Evolutionary conservation across 2,888 invertebrate species (phyloP).

Genomic region (Trachelus stipa): DNA sequence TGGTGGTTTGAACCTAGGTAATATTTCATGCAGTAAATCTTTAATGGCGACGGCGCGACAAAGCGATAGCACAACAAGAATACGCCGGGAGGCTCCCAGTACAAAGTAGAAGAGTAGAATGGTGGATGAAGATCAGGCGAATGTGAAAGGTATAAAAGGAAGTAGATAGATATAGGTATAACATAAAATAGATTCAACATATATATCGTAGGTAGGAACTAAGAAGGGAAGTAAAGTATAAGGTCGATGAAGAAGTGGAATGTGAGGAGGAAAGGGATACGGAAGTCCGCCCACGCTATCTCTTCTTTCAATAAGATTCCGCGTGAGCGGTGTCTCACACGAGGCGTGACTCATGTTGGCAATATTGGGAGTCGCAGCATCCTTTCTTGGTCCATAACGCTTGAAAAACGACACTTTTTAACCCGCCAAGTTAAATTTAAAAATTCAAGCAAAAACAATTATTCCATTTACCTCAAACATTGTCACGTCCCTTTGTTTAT

Average conservation of each 20-base stretch:
- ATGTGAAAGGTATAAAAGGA: too few species aligned
- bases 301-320: slow-evolving; percentile 52
- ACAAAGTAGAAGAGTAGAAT: slow-evolving; percentile 27
- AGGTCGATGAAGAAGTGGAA: too few species aligned
- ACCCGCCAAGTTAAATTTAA: too few species aligned
- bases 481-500: too few species aligned
- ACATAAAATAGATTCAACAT: too few species aligned
- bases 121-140: slow-evolving; percentile 26
- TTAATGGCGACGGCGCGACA: slow-evolving; percentile 28
- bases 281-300: slow-evolving; percentile 32
- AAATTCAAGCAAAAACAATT: too few species aligned
- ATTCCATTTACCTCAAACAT: too few species aligned
- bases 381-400: too few species aligned
- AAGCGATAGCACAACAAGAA: slow-evolving; percentile 32
- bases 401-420: too few species aligned
- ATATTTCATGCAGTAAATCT: slow-evolving; percentile 41
- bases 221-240: slow-evolving; percentile 20
- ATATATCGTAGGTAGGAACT: neutral
- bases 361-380: slow-evolving; percentile 44
- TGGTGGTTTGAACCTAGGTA: neutral
- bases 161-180: too few species aligned
- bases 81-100: slow-evolving; percentile 18
- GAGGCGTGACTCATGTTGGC: slow-evolving; percentile 42
- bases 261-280: too few species aligned
- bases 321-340: slow-evolving; percentile 46